phyloP scores from a whole-genome alignment of 2,113 vertebrate genomes.

The Macrotis lagotis region DNA sequence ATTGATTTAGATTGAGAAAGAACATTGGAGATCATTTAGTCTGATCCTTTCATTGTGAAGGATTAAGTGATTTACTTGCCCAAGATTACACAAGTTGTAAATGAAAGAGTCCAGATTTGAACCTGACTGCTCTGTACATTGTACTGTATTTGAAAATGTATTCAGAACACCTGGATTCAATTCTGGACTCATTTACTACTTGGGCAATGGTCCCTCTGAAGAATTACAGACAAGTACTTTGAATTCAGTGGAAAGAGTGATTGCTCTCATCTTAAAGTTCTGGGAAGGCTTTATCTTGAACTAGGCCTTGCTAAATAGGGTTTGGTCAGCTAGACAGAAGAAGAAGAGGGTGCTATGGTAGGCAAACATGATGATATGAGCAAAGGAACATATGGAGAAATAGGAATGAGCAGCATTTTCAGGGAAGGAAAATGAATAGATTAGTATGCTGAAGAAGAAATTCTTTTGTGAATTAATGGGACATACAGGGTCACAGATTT shows the following conservation, averaged over 20 bases:
- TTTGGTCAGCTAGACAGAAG: neutral
- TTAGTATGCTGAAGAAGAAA: neutral
- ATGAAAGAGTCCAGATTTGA: neutral
- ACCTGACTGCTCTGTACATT: neutral
- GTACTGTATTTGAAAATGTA: neutral
- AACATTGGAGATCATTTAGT: neutral
- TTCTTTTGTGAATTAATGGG: neutral
- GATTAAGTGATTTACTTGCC: neutral
- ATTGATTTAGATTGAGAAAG: neutral
- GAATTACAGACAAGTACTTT: neutral
- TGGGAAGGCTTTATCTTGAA: neutral
- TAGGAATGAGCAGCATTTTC: neutral
- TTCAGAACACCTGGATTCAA: neutral
- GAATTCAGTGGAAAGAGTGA: neutral
- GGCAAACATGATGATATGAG: neutral
- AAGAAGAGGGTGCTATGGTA: neutral
- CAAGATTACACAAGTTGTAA: neutral
- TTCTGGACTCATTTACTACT: neutral
- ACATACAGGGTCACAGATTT: neutral
- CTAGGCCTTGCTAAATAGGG: neutral
- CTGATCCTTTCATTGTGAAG: neutral
- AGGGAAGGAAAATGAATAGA: neutral
- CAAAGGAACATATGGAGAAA: neutral
- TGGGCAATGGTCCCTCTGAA: neutral
- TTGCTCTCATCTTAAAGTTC: neutral